phyloP scores from a whole-genome alignment of 2,113 vertebrate genomes.

The Sphyrna mokarran region DNA sequence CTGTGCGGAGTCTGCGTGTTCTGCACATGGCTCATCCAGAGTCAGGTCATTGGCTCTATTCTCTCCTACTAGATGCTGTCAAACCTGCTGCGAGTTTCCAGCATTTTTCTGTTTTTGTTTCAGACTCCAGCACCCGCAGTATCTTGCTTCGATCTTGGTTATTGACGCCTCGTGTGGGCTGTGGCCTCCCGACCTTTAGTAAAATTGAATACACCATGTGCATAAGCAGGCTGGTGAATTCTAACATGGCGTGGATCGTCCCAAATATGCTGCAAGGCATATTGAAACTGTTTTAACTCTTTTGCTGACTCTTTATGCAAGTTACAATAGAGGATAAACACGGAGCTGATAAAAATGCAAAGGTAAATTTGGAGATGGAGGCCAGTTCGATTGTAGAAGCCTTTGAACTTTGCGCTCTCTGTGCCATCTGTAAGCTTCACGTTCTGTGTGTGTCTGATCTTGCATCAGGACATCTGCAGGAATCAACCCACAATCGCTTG shows the following conservation, averaged over 20 bases:
- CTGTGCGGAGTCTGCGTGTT: too few relatives aligned
- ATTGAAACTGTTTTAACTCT: neutral
- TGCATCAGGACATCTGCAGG: neutral
- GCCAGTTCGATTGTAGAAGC: neutral
- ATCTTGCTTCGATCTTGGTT: too few relatives aligned
- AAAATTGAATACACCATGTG: too few relatives aligned
- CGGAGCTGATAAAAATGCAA: neutral
- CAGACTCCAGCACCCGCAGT: too few relatives aligned
- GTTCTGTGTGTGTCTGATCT: neutral
- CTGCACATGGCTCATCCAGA: too few relatives aligned
- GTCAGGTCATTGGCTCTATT: too few relatives aligned
- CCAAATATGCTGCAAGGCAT: neutral
- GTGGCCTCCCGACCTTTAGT: too few relatives aligned
- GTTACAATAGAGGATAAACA: neutral
- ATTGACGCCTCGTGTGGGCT: too few relatives aligned
- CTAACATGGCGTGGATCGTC: neutral
- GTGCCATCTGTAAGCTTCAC: neutral
- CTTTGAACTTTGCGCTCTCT: neutral
- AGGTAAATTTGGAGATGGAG: neutral
- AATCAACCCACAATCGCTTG: neutral
- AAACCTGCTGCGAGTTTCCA: too few relatives aligned
- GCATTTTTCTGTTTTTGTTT: too few relatives aligned
- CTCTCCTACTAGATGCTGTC: too few relatives aligned
- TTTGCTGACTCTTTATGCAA: neutral
- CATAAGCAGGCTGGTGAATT: too few relatives aligned